These are phyloP conservation scores for Drosophila tsacasi DNA, from an alignment of 1,140 invertebrate species.

Conservation along the genomic window DNA sequence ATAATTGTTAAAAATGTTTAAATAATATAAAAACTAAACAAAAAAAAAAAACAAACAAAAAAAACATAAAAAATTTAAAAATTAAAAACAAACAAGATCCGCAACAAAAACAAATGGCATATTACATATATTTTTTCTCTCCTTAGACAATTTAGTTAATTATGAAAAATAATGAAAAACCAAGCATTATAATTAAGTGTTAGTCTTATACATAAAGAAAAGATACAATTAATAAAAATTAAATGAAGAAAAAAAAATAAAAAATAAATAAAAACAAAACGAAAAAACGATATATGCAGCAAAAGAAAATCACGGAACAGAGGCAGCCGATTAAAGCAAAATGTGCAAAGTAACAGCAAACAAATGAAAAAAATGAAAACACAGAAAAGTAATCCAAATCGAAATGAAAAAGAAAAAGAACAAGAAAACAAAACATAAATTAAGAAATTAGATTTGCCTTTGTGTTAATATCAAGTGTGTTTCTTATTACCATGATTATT, in stretches of 20 bases:
- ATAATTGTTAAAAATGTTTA: conserved; percentile 78
- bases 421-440: conserved; percentile 49
- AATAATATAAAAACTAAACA: conserved; percentile 61
- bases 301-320: conserved; percentile 56
- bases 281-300: conserved; percentile 34
- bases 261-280: neutral
- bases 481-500: conserved; percentile 59
- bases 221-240: conserved; percentile 44
- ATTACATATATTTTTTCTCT: conserved; percentile 77
- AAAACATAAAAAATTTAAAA: conserved; percentile 32
- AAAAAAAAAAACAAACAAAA: conserved; percentile 26
- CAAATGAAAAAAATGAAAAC: conserved; percentile 36
- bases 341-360: conserved; percentile 49
- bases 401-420: conserved; percentile 18
- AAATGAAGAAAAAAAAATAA: conserved; percentile 17
- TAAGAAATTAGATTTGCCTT: conserved; percentile 73
- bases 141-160: conserved; percentile 83
- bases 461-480: conserved; percentile 68
- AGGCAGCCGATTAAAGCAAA: conserved; percentile 31
- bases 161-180: conserved; percentile 68
- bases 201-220: conserved; percentile 80
- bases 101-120: conserved; percentile 49
- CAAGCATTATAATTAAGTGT: conserved; percentile 78
- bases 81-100: conserved; percentile 45
- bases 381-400: conserved; percentile 38